Conservation (phyloP, 2,888 invertebrate species). For the Sycophila texana region DNA sequence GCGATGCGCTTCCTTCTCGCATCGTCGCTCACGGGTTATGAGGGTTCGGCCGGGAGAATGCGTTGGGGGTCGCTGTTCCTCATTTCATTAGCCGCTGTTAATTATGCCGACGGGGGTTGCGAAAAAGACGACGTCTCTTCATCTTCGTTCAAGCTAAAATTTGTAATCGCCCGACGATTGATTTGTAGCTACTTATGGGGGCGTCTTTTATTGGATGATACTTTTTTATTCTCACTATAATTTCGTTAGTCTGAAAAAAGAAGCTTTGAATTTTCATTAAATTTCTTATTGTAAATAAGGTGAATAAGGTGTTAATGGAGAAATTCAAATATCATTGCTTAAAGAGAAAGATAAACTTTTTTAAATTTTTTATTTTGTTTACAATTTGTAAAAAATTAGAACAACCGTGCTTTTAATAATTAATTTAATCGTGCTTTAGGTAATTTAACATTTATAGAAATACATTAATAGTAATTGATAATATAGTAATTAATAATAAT, state of each 20-base stretch:
- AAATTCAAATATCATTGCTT: too few species aligned
- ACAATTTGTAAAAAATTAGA: too few species aligned
- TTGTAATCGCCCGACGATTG: constrained; percentile 13
- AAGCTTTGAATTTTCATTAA: too few species aligned
- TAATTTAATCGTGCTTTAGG: too few species aligned
- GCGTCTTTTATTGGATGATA: background rate
- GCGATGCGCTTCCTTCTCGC: constrained; percentile 41
- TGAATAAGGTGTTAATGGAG: too few species aligned
- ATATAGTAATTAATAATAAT: too few species aligned
- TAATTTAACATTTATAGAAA: too few species aligned
- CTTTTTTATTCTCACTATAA: background rate
- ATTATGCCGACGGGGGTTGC: constrained; percentile 40
- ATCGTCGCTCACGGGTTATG: constrained; percentile 50
- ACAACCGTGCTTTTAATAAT: too few species aligned
- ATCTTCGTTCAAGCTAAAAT: background rate
- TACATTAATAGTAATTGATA: too few species aligned
- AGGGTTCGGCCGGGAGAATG: constrained; percentile 33
- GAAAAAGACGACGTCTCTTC: constrained; percentile 26
- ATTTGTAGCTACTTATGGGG: constrained; percentile 18
- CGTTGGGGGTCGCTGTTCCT: constrained; percentile 17
- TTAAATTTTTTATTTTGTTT: too few species aligned
- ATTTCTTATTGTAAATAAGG: too few species aligned
- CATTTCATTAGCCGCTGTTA: constrained; percentile 56
- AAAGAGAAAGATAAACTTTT: too few species aligned
- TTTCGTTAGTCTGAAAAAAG: background rate